Base-by-base conservation (phyloP, 2,113 vertebrate species). In the Phodopus roborovskii region DNA sequence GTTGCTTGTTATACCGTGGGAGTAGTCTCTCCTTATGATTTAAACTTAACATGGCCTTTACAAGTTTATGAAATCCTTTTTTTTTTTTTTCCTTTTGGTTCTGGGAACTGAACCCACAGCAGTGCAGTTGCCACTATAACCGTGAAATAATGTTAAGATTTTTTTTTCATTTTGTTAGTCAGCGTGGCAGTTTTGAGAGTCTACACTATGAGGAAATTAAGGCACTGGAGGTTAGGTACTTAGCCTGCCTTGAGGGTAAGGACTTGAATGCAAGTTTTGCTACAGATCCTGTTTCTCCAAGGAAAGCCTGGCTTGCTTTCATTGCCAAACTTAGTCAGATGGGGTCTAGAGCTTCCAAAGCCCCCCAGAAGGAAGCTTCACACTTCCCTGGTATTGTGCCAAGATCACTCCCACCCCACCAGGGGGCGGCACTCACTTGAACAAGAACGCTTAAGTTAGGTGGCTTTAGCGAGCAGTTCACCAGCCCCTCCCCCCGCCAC, bases 391-490 rank as follows among this genome's bases (percentile, higher is more conserved):
- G 45, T 87, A 74, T 79, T 60, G 50, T 79, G 77, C 96, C 86
- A 88, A 83, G 62, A 56, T 92, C 93, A 91, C 60, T 96, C 85
- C 96, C 93, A 96, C 94, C 93, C 97, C 96, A 95, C 96, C 79
- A 97, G 97, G 96, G 96, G 96, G 95, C 92, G 81, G 88, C 90
- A 97, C 96, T 95, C 90, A 86, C 96, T 96, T 95, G 94, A 85
- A 92, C 93, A 92, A 96, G 94, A 96, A 79, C 87, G 73, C 58
- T 91, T 92, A 58, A 53, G 71, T 91, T 92, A 74, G 87, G 50
- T 97, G 81, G 48, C 64, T 95, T 94, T 77, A 66, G 88, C 84
- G 84, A 96, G 62, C 92, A 93, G 88, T 90, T 62, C 74, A 92
- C 64, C 62, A 71, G 70, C 62, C 64, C 70, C 56, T 30, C 24